Base-by-base conservation (phyloP, 2,888 invertebrate species). In the Halictus ligatus region DNA sequence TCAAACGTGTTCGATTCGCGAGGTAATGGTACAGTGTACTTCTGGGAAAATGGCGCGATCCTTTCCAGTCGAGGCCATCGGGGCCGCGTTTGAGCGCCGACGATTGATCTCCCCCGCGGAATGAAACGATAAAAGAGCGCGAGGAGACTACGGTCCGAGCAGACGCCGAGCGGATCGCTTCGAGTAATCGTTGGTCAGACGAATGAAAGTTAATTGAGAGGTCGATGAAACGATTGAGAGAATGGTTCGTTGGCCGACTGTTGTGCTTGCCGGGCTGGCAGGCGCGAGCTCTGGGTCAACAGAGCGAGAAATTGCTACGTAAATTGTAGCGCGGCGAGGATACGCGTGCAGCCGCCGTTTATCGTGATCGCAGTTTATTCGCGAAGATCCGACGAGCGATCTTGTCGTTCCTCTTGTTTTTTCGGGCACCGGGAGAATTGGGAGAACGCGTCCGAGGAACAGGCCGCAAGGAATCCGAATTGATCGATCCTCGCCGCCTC, bases 171-270 rank as follows among this genome's bases (percentile, higher is more conserved):
- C 15, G 60, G 86, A 58, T 35, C 69, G 75, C 60, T 74, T 50
- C 75, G 60, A 79, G 72, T 40, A 69, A 40, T 69, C 78, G 78
- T 64, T 29, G 58, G 72, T 48, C 75, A n/a, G 75, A 73, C 78
- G 73, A 83, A 83, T 74, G 75, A 77, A 72, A 85, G 83, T 89
- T 90, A 90, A 90, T 90, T 86, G 81, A 83, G 73, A 77, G 88
- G 78, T 71, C 85, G 81, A 89, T 75, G 78, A 75, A 84, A 85
- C 82, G 80, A 90, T 90, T 76, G 83, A 78, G 85, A 78, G 75
- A 74, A 60, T 58, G 67, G 71, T 79, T 84, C 80, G 81, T 71
- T 75, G 80, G 74, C 58, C 46, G 88, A 75, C 78, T 35, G 82
- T 71, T 74, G 72, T 73, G 84, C 60, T 64, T 82, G 76, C 58